These are phyloP conservation scores for Callorhinus ursinus DNA, from an alignment of 2,113 vertebrate genomes.

Conservation along the genomic window DNA sequence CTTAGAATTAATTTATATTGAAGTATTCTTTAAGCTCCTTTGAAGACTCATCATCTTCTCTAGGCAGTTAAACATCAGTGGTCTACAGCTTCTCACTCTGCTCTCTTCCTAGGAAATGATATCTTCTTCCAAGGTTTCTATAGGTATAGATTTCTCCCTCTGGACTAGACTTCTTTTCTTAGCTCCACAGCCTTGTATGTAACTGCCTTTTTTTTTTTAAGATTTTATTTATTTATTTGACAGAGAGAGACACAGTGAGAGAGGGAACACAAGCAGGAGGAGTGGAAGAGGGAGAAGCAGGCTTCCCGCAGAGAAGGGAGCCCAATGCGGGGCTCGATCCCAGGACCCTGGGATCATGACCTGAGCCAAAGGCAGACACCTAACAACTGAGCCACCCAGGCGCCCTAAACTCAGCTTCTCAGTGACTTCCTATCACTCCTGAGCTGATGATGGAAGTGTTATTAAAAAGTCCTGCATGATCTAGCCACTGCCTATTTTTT, in stretches of 20 bases:
- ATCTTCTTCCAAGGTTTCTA: background rate
- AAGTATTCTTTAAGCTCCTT: constrained; percentile 37
- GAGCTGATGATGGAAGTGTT: background rate
- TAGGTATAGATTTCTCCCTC: background rate
- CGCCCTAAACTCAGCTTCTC: background rate
- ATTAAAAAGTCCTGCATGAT: background rate
- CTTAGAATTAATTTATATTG: constrained; percentile 35
- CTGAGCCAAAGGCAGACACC: too few species aligned
- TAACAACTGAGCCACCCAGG: too few species aligned
- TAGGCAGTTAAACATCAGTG: background rate
- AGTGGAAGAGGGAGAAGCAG: too few species aligned
- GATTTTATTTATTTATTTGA: too few species aligned
- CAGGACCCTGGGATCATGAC: too few species aligned
- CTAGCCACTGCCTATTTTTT: background rate
- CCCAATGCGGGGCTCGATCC: too few species aligned
- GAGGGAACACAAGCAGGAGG: too few species aligned
- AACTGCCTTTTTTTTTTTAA: background rate
- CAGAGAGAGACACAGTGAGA: too few species aligned
- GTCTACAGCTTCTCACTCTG: background rate
- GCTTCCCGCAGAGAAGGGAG: too few species aligned
- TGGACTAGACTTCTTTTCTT: background rate
- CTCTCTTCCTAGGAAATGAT: background rate
- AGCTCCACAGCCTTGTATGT: background rate
- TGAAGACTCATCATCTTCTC: background rate
- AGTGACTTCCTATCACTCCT: constrained; percentile 35